phyloP scores from a whole-genome alignment of 2,888 invertebrate genomes.

The Chrysolina oricalcia region DNA sequence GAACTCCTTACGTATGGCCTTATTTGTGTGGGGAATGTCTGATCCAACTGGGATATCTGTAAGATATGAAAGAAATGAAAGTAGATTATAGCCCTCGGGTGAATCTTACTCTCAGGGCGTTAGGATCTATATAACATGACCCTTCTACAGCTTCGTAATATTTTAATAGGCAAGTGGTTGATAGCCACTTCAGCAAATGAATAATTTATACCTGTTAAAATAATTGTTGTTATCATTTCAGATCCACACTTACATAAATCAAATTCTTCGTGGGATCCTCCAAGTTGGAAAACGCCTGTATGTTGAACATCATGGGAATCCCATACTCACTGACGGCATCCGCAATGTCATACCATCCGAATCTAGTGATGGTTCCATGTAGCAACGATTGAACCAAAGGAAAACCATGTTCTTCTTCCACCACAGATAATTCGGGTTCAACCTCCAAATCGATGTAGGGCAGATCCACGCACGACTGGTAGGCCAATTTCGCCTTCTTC shows the following conservation, averaged over 20 bases:
- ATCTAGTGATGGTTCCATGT: conserved; percentile 22
- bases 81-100: neutral
- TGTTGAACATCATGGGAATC: conserved; percentile 67
- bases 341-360: conserved; percentile 66
- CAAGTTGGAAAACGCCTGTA: conserved; percentile 55
- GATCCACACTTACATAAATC: conserved; percentile 63
- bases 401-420: conserved; percentile 65
- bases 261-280: conserved; percentile 63
- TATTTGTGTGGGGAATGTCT: conserved; percentile 56
- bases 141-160: too few species aligned
- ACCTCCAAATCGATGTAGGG: conserved; percentile 56
- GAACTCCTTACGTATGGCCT: conserved; percentile 43
- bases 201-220: too few species aligned
- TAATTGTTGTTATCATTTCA: too few species aligned
- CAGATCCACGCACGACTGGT: conserved; percentile 64
- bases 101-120: too few species aligned
- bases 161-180: too few species aligned
- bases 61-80: neutral
- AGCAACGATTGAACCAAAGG: conserved; percentile 59
- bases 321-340: conserved; percentile 67
- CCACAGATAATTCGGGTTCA: conserved; percentile 64
- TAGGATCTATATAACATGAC: too few species aligned
- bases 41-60: conserved; percentile 32
- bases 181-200: too few species aligned
- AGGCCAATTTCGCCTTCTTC: conserved; percentile 68